phyloP scores from a whole-genome alignment of 2,888 invertebrate genomes.

The Dastarcus helophoroides region DNA sequence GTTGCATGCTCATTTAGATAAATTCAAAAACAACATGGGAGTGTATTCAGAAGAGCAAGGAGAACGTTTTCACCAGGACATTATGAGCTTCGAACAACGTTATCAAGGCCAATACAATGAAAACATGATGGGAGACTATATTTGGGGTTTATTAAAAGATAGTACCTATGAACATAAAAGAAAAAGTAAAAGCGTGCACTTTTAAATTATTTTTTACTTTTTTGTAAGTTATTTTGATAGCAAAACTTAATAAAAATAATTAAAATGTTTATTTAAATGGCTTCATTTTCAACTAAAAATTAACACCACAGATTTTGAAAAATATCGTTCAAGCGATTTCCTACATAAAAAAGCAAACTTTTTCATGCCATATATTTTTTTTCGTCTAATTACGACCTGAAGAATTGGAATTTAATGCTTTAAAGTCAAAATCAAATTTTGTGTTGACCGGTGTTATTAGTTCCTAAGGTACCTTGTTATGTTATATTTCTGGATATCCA shows the following conservation, averaged over 20 bases:
- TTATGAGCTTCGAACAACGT: constrained; percentile 19
- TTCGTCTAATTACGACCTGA: constrained; percentile 6
- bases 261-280: constrained; percentile 4
- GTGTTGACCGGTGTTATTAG: constrained; percentile 5
- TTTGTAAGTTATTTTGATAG: constrained; percentile 5
- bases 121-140: constrained; percentile 20
- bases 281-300: constrained; percentile 6
- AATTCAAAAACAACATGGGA: constrained; percentile 14
- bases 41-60: constrained; percentile 23
- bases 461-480: no score
- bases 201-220: constrained; percentile 5
- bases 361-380: constrained; percentile 8
- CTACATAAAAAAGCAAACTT: constrained; percentile 5
- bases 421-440: constrained; percentile 4
- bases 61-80: constrained; percentile 23
- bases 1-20: constrained; percentile 7
- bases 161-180: constrained; percentile 8
- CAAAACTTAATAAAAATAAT: constrained; percentile 5
- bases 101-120: constrained; percentile 20
- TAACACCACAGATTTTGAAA: constrained; percentile 4
- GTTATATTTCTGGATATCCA: no score
- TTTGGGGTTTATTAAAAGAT: constrained; percentile 17
- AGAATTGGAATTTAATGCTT: constrained; percentile 5
- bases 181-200: constrained; percentile 7
- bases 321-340: constrained; percentile 4